phyloP scores from a whole-genome alignment of 2,113 vertebrate genomes.

The Aptenodytes patagonicus region DNA sequence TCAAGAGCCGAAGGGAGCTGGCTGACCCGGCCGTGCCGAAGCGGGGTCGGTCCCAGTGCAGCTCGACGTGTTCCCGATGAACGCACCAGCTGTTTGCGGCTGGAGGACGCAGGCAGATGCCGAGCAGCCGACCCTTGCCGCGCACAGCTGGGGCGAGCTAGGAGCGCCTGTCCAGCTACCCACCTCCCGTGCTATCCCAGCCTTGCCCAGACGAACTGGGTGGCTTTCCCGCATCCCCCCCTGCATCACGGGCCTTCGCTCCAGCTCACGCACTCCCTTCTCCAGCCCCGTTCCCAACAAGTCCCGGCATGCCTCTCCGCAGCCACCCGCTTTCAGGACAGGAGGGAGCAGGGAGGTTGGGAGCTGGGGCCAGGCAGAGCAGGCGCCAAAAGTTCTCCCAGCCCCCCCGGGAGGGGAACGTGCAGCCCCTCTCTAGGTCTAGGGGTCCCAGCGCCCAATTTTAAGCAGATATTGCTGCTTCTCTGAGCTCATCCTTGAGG shows the following conservation, averaged over 20 bases:
- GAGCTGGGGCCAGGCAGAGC: neutral
- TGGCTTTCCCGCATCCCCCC: neutral
- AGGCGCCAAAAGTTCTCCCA: neutral
- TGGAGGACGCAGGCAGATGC: neutral
- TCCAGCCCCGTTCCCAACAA: neutral
- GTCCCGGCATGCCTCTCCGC: neutral
- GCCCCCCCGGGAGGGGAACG: neutral
- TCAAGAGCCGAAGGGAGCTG: neutral
- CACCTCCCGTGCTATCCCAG: neutral
- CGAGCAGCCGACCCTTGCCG: fast-evolving
- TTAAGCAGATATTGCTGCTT: neutral
- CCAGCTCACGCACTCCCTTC: neutral
- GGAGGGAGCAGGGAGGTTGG: neutral
- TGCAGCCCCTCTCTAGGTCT: neutral
- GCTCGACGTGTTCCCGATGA: fast-evolving
- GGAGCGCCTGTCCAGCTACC: neutral
- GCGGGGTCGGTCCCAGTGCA: neutral
- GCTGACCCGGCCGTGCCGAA: neutral
- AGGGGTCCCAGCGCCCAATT: neutral
- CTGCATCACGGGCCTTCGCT: neutral
- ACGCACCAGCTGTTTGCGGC: neutral
- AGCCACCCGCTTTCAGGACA: fast-evolving
- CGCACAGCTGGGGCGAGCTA: neutral
- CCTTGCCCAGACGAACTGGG: neutral
- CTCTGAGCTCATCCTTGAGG: neutral